A percentile compares a stretch with the other conserved stretches of the same genome.
Evolutionary conservation across 2,888 invertebrate genomes (phyloP).

Genomic region (Cryptus armator): DNA sequence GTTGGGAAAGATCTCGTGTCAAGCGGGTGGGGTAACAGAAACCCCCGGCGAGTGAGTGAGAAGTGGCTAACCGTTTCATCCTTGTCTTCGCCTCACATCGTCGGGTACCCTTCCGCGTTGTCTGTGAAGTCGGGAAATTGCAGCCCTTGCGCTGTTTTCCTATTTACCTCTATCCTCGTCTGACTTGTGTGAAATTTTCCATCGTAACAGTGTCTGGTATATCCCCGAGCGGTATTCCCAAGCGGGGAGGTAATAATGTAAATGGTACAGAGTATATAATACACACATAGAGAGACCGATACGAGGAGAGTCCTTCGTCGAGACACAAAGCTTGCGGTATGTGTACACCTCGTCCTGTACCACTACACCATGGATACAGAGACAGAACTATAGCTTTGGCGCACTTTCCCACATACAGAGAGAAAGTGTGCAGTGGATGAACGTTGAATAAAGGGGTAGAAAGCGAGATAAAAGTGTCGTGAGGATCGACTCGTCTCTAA

Average conservation of each 20-base stretch:
- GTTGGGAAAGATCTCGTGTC: constrained; percentile 57
- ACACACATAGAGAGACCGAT: background rate
- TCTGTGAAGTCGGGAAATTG: constrained; percentile 50
- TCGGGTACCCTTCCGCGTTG: constrained; percentile 24
- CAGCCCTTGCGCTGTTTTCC: constrained; percentile 32
- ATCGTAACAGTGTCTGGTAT: constrained; percentile 27
- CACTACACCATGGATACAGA: background rate
- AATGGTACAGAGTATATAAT: constrained; percentile 6
- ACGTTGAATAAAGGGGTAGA: background rate
- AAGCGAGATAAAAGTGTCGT: constrained; percentile 30
- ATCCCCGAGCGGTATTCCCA: constrained; percentile 9
- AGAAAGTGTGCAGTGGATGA: background rate
- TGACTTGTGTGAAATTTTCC: constrained; percentile 8
- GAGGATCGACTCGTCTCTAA: constrained; percentile 70
- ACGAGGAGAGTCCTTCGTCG: constrained; percentile 30
- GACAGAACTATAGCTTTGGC: background rate
- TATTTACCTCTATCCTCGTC: constrained; percentile 9
- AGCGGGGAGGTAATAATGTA: constrained; percentile 37
- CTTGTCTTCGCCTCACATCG: constrained; percentile 24
- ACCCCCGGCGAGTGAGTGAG: constrained; percentile 58
- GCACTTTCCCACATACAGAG: background rate
- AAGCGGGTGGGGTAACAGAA: constrained; percentile 54
- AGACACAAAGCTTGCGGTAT: background rate
- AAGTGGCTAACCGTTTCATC: constrained; percentile 51
- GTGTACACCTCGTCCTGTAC: background rate